phyloP scores from a whole-genome alignment of 2,113 vertebrate genomes.

The Aythya baeri region DNA sequence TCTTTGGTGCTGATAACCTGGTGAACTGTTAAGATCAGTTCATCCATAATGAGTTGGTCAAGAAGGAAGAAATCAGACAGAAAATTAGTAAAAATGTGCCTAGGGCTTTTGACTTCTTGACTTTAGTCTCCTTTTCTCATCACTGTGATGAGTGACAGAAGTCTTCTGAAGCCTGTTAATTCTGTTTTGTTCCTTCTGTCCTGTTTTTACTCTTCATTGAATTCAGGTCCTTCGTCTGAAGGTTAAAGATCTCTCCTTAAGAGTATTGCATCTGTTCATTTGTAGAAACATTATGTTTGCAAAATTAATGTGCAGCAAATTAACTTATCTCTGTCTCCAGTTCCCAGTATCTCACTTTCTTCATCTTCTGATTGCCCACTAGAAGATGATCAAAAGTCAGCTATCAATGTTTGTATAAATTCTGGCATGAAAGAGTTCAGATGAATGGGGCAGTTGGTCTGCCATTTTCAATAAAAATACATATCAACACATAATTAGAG shows the following conservation, averaged over 20 bases:
- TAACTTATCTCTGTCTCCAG: neutral
- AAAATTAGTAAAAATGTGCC: neutral
- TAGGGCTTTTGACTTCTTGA: slow-evolving; percentile 28
- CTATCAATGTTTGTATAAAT: neutral
- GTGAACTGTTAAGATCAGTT: neutral
- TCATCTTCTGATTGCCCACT: neutral
- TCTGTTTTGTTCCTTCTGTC: slow-evolving; percentile 38
- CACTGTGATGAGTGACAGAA: slow-evolving; percentile 33
- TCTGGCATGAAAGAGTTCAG: neutral
- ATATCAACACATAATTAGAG: neutral
- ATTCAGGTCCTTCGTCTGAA: slow-evolving; percentile 20
- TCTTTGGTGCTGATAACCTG: neutral
- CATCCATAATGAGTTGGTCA: neutral
- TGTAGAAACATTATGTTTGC: neutral
- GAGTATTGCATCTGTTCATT: slow-evolving; percentile 12
- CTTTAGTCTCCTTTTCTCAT: neutral
- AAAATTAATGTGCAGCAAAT: neutral
- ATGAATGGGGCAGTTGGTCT: neutral
- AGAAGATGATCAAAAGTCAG: neutral
- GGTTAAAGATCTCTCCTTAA: slow-evolving; percentile 53
- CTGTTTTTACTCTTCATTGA: slow-evolving; percentile 33
- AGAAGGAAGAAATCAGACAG: neutral
- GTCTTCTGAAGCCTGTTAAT: slow-evolving; percentile 10
- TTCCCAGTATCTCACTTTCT: neutral
- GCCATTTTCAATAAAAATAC: neutral